Percentiles rank a stretch among this genome's conserved stretches.
Conservation (phyloP, 2,888 invertebrate genomes). For the Scaptomyza tumidula region DNA sequence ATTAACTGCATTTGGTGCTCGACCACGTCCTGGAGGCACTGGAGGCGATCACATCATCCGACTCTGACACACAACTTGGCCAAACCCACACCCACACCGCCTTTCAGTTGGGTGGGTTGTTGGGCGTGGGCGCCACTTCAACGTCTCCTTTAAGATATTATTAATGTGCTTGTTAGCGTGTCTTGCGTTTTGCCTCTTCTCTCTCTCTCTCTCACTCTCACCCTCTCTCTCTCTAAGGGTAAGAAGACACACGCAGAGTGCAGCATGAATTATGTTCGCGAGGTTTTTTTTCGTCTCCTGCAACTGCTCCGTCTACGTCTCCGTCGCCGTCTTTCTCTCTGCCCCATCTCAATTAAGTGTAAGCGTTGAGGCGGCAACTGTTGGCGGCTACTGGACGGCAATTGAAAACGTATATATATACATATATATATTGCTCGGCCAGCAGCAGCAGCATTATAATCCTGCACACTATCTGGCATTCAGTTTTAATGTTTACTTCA, state of each 20-base stretch:
- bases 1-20: constrained; percentile 77
- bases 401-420: constrained; percentile 37
- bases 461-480: not conserved
- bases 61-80: constrained; percentile 2
- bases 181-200: constrained; percentile 8
- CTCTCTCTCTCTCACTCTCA: not conserved
- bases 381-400: constrained; percentile 18
- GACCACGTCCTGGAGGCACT: constrained; percentile 58
- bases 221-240: not conserved
- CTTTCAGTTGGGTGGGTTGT: not conserved
- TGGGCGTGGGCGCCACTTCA: constrained; percentile 54
- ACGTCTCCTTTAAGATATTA: constrained; percentile 70
- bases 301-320: not conserved
- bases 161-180: constrained; percentile 72
- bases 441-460: not conserved
- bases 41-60: constrained; percentile 19
- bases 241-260: not conserved
- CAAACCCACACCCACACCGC: no score
- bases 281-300: constrained; percentile 17
- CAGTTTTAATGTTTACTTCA: not conserved
- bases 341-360: constrained; percentile 57
- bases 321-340: not conserved
- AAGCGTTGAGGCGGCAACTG: constrained; percentile 59
- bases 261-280: constrained; percentile 64
- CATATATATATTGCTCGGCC: no score